Evolutionary conservation across 2,113 vertebrate species (phyloP).

Genomic region (Dipodomys ordii): DNA sequence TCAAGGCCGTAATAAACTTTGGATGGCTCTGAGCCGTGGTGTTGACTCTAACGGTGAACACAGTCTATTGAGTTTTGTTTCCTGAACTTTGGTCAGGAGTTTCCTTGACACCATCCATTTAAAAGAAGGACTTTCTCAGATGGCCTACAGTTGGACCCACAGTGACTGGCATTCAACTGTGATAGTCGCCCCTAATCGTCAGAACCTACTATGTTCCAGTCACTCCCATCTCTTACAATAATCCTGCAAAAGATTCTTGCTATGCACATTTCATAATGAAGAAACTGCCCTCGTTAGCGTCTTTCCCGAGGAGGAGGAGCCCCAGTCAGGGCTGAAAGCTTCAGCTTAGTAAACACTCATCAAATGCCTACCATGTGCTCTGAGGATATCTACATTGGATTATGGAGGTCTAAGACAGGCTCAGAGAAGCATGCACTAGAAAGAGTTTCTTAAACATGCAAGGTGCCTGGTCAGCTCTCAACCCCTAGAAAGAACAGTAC

Average conservation of each 20-base stretch:
- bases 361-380: background rate
- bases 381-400: background rate
- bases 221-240: background rate
- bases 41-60: slow-evolving; percentile 47
- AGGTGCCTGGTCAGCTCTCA: background rate
- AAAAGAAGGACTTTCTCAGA: background rate
- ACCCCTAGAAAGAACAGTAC: background rate
- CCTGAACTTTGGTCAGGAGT: background rate
- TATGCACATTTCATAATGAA: background rate
- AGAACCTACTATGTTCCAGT: background rate
- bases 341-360: background rate
- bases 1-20: background rate
- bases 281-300: background rate
- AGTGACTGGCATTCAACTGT: background rate
- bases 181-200: background rate
- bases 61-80: background rate
- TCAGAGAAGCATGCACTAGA: background rate
- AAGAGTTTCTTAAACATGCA: slow-evolving; percentile 37
- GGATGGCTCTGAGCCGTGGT: background rate
- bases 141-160: background rate
- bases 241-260: background rate
- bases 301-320: background rate
- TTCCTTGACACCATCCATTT: slow-evolving; percentile 2
- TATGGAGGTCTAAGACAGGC: background rate
- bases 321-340: background rate